These are phyloP conservation scores for Lithophane ornitopus DNA, from an alignment of 2,888 invertebrate genomes.

Conservation along the genomic window DNA sequence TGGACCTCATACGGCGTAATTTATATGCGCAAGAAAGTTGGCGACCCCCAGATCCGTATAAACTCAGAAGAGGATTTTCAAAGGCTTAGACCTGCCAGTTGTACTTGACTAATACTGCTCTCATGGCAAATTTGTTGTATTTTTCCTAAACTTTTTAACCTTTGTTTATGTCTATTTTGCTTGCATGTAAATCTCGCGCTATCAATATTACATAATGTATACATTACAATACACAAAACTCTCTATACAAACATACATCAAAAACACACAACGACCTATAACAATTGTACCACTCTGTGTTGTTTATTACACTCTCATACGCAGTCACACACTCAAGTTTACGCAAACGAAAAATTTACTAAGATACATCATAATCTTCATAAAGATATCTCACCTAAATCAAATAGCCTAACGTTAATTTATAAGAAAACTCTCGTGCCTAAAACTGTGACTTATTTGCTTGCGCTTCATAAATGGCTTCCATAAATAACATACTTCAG, in stretches of 20 bases:
- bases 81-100: neutral
- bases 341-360: too few relatives aligned
- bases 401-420: neutral
- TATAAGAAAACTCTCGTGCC: too few relatives aligned
- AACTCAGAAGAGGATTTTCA: constrained; percentile 10
- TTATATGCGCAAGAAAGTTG: constrained; percentile 4
- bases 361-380: too few relatives aligned
- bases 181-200: neutral
- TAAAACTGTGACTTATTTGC: too few relatives aligned
- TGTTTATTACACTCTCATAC: too few relatives aligned
- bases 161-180: constrained; percentile 1
- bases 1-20: constrained; percentile 13
- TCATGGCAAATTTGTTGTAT: neutral
- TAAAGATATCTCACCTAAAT: too few relatives aligned
- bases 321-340: too few relatives aligned
- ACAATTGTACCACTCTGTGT: too few relatives aligned
- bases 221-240: neutral
- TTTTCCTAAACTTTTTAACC: neutral
- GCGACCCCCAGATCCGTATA: constrained; percentile 1
- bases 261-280: neutral
- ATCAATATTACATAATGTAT: too few relatives aligned
- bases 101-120: neutral
- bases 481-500: too few relatives aligned
- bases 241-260: neutral
- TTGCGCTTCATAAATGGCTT: too few relatives aligned